These are phyloP conservation scores for Dipus sagitta DNA, from an alignment of 2,797 vertebrate species.

Conservation along the genomic window DNA sequence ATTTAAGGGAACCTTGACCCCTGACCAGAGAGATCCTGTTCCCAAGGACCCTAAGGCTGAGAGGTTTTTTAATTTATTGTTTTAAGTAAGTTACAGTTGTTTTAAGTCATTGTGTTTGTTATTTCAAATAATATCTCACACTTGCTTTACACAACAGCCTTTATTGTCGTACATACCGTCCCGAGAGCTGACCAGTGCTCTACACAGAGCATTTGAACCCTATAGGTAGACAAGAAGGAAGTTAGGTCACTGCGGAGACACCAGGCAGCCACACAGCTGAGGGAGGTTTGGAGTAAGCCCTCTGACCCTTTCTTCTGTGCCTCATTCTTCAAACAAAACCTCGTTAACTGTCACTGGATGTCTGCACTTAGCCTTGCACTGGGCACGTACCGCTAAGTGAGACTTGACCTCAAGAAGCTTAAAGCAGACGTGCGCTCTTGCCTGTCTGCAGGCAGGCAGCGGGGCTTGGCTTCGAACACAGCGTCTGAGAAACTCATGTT, in stretches of 20 bases:
- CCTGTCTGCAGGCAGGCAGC: neutral
- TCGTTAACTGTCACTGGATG: rapidly evolving
- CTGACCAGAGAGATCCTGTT: neutral
- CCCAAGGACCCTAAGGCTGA: neutral
- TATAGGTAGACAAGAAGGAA: neutral
- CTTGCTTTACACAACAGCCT: too few species aligned
- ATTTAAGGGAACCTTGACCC: neutral
- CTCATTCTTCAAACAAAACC: neutral
- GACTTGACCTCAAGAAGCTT: neutral
- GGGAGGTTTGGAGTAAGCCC: neutral
- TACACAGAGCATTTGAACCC: neutral
- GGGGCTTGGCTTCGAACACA: neutral
- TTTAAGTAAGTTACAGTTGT: conserved; percentile 3
- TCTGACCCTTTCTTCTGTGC: rapidly evolving
- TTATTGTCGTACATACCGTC: too few species aligned
- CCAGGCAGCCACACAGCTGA: rapidly evolving
- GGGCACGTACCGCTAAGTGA: neutral
- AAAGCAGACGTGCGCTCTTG: neutral
- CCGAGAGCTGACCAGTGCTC: neutral
- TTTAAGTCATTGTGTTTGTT: neutral
- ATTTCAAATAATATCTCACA: conserved; percentile 34
- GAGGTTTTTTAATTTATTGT: neutral
- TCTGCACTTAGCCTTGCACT: neutral
- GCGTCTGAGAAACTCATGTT: neutral
- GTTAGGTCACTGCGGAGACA: neutral